A percentile compares a stretch with the other conserved stretches of the same genome.
phyloP scores from a whole-genome alignment of 2,113 vertebrate genomes.

The Psammodynastes pulverulentus region DNA sequence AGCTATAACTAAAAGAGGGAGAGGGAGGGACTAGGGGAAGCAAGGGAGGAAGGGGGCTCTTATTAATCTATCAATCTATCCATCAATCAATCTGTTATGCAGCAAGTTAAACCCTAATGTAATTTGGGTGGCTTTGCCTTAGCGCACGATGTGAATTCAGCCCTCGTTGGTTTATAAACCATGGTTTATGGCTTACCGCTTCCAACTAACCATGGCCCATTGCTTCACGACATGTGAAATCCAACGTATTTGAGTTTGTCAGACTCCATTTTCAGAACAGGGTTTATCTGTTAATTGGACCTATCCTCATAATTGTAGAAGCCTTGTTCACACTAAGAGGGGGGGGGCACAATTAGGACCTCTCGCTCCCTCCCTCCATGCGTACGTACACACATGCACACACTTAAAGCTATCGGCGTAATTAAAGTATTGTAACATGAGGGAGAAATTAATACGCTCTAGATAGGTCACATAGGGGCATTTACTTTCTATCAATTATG shows the following conservation, averaged over 20 bases:
- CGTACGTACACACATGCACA: not conserved
- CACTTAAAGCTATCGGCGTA: not conserved
- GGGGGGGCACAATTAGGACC: not conserved
- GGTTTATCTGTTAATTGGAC: not conserved
- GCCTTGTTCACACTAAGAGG: not conserved
- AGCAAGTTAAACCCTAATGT: not conserved
- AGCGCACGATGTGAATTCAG: not conserved
- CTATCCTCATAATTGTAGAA: not conserved
- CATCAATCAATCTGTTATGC: not conserved
- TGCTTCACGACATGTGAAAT: not conserved
- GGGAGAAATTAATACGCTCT: not conserved
- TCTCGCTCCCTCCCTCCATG: not conserved
- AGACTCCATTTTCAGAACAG: not conserved
- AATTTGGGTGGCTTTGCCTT: not conserved
- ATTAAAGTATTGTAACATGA: conserved; percentile 1
- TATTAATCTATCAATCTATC: not conserved
- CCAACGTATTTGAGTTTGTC: not conserved
- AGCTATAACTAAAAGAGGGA: not conserved
- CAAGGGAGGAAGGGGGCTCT: not conserved
- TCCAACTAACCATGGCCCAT: not conserved
- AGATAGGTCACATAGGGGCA: not conserved
- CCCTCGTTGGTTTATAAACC: not conserved
- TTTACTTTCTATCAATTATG: not conserved
- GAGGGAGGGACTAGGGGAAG: not conserved
- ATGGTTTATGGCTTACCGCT: not conserved